Evolutionary conservation across 2,888 invertebrate species (phyloP).

Genomic region (Tiphia femorata): DNA sequence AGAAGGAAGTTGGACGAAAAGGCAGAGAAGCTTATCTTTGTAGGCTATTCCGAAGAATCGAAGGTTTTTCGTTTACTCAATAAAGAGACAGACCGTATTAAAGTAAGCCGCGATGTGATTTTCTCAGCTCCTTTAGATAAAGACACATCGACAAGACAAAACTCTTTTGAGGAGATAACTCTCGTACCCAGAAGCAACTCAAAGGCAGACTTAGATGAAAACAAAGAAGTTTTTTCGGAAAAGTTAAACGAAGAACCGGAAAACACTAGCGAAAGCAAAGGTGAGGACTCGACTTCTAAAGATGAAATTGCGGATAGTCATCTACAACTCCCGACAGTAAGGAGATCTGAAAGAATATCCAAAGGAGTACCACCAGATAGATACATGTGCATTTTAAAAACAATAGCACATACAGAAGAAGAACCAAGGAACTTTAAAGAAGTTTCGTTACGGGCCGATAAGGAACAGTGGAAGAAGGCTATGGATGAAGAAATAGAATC

Average conservation of each 20-base stretch:
- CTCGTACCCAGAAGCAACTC: not conserved
- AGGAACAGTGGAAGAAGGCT: slow-evolving; percentile 4
- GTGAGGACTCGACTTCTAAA: too few species aligned
- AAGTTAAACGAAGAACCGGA: too few species aligned
- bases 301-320: not conserved
- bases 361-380: slow-evolving; percentile 4
- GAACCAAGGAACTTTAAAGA: not conserved
- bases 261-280: too few species aligned
- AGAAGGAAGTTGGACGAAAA: slow-evolving; percentile 30
- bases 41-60: slow-evolving; percentile 15
- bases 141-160: not conserved
- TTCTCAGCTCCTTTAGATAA: not conserved
- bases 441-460: not conserved
- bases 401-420: not conserved
- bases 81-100: slow-evolving; percentile 4
- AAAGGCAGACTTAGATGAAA: too few species aligned
- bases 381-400: not conserved
- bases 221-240: too few species aligned
- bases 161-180: not conserved
- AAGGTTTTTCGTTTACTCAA: slow-evolving; percentile 11
- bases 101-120: not conserved
- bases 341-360: not conserved
- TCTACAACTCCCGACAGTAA: too few species aligned
- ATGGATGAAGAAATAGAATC: not conserved
- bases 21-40: slow-evolving; percentile 22